Conservation (phyloP, 2,888 invertebrate species). For the Eueremaeus valkanovi region DNA sequence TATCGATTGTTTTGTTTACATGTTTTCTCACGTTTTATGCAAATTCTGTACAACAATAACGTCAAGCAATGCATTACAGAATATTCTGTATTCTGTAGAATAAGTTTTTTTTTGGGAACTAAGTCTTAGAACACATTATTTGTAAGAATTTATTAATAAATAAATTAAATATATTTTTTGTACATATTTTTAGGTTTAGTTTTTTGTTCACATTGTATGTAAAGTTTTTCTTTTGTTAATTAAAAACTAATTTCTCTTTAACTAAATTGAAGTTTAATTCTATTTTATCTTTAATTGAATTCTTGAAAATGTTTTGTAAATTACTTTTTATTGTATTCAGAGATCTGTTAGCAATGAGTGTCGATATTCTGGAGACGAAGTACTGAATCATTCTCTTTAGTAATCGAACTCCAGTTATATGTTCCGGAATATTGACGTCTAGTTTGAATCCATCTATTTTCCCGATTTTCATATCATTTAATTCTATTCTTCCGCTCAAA, state of each 20-base stretch:
- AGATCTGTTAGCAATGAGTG: constrained; percentile 3
- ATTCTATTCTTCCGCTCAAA: not conserved
- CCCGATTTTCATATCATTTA: not conserved
- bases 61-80: no score
- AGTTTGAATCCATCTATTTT: not conserved
- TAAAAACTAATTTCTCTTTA: not conserved
- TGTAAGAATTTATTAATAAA: no score
- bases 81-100: no score
- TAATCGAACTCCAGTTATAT: not conserved
- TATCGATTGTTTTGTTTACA: no score
- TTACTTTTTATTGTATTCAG: not conserved
- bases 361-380: not conserved
- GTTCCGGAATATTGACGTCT: constrained; percentile 12
- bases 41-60: no score
- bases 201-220: not conserved
- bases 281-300: not conserved
- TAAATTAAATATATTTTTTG: no score
- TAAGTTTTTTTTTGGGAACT: no score
- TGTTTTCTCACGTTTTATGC: no score
- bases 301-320: not conserved
- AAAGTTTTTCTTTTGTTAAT: not conserved
- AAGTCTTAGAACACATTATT: no score
- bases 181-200: no score
- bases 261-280: not conserved
- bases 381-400: not conserved